Conservation (phyloP, 2,888 invertebrate species). For the Electrophaes corylata region DNA sequence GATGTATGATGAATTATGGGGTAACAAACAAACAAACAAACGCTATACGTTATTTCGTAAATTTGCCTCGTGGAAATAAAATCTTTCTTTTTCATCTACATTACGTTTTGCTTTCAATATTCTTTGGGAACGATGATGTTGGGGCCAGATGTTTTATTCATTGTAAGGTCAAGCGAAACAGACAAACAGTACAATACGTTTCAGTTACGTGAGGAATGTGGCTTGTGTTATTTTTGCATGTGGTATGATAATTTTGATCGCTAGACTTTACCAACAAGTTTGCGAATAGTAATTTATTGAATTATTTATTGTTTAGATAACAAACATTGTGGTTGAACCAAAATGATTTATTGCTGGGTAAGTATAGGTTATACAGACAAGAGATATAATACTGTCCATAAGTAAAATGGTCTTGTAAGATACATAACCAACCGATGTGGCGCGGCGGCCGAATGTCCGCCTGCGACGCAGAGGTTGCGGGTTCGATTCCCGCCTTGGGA, state of each 20-base stretch:
- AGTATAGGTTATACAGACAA: no score
- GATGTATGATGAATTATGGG: no score
- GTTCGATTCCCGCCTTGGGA: no score
- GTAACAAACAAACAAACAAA: not conserved
- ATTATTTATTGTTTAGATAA: slow-evolving; percentile 17
- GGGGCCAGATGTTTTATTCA: slow-evolving; percentile 40
- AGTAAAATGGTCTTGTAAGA: no score
- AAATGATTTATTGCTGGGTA: not conserved
- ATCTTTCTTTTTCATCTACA: slow-evolving; percentile 34
- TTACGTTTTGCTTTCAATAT: slow-evolving; percentile 39
- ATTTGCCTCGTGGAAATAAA: slow-evolving; percentile 14
- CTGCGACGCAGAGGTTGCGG: no score
- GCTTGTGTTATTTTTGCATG: slow-evolving; percentile 29
- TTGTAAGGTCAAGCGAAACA: slow-evolving; percentile 35
- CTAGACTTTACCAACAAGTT: slow-evolving; percentile 21
- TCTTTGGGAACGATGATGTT: slow-evolving; percentile 31
- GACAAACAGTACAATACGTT: slow-evolving; percentile 27
- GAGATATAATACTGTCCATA: no score
- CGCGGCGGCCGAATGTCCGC: no score
- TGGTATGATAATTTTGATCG: slow-evolving; percentile 21
- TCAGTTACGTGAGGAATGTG: slow-evolving; percentile 1
- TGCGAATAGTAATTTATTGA: slow-evolving; percentile 19
- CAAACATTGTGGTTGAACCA: not conserved
- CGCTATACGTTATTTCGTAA: not conserved
- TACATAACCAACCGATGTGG: no score